A percentile compares a stretch with the other conserved stretches of the same genome.
Evolutionary conservation across 1,140 invertebrate genomes (phyloP).

Genomic region (Meteorus sp.): DNA sequence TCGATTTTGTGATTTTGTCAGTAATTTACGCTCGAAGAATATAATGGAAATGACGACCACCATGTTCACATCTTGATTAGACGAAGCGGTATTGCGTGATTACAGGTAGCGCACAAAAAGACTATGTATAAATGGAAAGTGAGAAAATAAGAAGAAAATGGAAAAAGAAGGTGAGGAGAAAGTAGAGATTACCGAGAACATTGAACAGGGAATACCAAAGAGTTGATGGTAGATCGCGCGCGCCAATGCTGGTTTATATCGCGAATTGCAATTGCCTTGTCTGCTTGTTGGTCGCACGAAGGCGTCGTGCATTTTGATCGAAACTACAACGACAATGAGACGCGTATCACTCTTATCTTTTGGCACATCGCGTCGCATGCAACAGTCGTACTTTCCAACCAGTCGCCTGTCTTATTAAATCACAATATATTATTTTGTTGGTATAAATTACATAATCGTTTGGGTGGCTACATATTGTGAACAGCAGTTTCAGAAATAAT

Average conservation of each 20-base stretch:
- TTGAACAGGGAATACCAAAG: background rate
- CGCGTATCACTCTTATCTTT: slow-evolving; percentile 46
- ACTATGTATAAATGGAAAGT: background rate
- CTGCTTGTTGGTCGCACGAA: background rate
- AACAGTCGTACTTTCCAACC: slow-evolving; percentile 16
- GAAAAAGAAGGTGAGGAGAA: no score
- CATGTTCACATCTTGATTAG: slow-evolving; percentile 8
- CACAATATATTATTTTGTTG: slow-evolving; percentile 9
- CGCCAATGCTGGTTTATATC: background rate
- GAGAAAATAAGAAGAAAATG: no score
- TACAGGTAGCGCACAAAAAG: no score
- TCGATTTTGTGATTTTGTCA: no score
- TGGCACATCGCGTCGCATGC: slow-evolving; percentile 40
- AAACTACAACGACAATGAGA: slow-evolving; percentile 44
- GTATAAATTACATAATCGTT: no score
- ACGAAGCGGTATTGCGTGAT: background rate
- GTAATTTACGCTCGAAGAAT: no score
- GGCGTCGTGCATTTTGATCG: slow-evolving; percentile 43
- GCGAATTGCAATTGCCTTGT: slow-evolving; percentile 11
- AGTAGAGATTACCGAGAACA: background rate
- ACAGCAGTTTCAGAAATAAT: no score
- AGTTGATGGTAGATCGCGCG: slow-evolving; percentile 9
- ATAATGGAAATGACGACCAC: slow-evolving; percentile 26
- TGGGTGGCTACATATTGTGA: no score
- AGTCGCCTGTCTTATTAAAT: slow-evolving; percentile 20